A percentile compares a stretch with the other conserved stretches of the same genome.
Conservation (phyloP, 2,113 vertebrate genomes). For the Gnathonemus longibarbis region DNA sequence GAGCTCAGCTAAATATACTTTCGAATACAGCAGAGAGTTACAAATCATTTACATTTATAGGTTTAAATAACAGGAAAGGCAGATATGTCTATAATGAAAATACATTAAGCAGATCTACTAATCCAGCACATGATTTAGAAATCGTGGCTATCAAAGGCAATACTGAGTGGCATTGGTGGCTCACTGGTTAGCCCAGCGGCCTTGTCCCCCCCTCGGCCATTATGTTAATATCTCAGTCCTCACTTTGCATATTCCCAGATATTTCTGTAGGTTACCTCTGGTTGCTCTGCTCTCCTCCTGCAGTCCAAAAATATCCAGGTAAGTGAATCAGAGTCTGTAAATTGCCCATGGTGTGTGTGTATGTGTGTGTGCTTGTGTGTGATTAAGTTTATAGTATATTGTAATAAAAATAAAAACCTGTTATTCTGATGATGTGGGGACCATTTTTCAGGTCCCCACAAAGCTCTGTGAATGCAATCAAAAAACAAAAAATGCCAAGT, state of each 20-base stretch:
- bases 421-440: too few relatives aligned
- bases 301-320: not conserved
- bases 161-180: not conserved
- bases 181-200: not conserved
- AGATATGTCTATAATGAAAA: not conserved
- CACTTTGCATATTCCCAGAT: not conserved
- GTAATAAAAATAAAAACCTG: too few relatives aligned
- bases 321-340: not conserved
- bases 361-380: not conserved
- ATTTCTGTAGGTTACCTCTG: not conserved
- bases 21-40: not conserved
- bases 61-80: not conserved
- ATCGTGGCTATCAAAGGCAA: not conserved
- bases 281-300: not conserved
- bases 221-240: not conserved
- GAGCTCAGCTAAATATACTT: not conserved
- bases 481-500: too few relatives aligned
- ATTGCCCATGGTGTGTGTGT: not conserved
- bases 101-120: not conserved
- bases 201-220: not conserved
- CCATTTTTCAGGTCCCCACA: too few relatives aligned
- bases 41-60: not conserved
- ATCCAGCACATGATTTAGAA: not conserved
- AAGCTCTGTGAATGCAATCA: too few relatives aligned
- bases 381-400: too few relatives aligned